Conservation (phyloP, 2,113 vertebrate species). For the Mirza zaza region DNA sequence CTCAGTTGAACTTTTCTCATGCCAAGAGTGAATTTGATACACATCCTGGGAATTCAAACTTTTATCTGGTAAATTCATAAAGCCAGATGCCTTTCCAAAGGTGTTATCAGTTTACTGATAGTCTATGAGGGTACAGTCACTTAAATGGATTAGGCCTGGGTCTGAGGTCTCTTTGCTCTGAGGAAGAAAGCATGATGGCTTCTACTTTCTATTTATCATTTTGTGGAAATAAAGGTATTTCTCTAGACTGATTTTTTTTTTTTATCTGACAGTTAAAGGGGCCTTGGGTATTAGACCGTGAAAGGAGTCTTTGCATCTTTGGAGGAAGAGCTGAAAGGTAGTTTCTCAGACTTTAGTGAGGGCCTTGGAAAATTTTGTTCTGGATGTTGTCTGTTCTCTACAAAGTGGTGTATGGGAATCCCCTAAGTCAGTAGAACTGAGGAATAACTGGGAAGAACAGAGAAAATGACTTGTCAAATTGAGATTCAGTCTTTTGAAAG, state of each 20-base stretch:
- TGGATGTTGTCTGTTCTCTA: background rate
- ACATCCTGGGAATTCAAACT: background rate
- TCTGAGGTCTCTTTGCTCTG: background rate
- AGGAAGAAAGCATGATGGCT: background rate
- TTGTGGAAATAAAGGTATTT: background rate
- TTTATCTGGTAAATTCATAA: conserved; percentile 13
- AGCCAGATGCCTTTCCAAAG: background rate
- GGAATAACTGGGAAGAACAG: background rate
- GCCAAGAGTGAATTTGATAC: background rate
- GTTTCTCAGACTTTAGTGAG: background rate
- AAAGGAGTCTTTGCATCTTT: conserved; percentile 8
- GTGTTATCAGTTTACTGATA: background rate
- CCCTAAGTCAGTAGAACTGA: background rate
- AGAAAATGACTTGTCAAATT: background rate
- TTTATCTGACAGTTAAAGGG: background rate
- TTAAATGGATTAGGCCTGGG: background rate
- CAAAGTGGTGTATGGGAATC: background rate
- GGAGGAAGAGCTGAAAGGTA: background rate
- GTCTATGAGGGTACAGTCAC: background rate
- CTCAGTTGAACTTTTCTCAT: background rate
- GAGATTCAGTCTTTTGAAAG: background rate
- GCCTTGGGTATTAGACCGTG: background rate
- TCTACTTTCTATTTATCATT: background rate
- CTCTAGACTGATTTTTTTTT: background rate
- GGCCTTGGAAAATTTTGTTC: background rate